Percentiles rank a stretch among this genome's conserved stretches.
phyloP scores from a whole-genome alignment of 2,797 vertebrate genomes.

The Rhynchonycteris naso region DNA sequence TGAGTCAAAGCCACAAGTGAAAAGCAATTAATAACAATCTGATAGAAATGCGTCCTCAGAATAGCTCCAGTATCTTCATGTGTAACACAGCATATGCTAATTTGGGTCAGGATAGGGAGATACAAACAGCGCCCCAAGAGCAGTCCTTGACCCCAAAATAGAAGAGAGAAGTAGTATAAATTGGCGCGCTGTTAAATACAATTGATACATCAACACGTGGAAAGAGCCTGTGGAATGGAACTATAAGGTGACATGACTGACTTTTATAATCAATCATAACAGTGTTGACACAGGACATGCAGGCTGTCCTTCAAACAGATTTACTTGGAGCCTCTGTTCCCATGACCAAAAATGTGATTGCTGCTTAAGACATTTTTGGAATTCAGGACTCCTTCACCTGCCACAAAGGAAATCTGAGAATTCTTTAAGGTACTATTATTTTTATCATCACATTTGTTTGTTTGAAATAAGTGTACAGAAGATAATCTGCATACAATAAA shows the following conservation, averaged over 20 bases:
- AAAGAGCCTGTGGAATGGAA: neutral
- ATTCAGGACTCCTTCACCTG: neutral
- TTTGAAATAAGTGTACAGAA: neutral
- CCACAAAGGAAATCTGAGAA: neutral
- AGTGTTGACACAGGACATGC: neutral
- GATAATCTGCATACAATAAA: neutral
- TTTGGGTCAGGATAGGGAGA: neutral
- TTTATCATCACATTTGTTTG: neutral
- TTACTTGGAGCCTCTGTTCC: neutral
- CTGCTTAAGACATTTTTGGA: neutral
- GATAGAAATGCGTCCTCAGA: neutral
- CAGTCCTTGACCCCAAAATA: neutral
- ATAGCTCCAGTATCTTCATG: neutral
- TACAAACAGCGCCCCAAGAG: neutral
- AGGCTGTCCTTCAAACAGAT: neutral
- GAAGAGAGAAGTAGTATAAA: neutral
- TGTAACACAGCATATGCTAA: neutral
- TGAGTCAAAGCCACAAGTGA: neutral
- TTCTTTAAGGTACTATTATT: neutral
- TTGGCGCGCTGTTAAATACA: neutral
- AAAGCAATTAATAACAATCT: constrained; percentile 21
- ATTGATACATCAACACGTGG: neutral
- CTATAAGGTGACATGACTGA: neutral
- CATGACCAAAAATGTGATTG: neutral
- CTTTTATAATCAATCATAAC: neutral